phyloP scores from a whole-genome alignment of 2,113 vertebrate species.

The Corapipo altera region DNA sequence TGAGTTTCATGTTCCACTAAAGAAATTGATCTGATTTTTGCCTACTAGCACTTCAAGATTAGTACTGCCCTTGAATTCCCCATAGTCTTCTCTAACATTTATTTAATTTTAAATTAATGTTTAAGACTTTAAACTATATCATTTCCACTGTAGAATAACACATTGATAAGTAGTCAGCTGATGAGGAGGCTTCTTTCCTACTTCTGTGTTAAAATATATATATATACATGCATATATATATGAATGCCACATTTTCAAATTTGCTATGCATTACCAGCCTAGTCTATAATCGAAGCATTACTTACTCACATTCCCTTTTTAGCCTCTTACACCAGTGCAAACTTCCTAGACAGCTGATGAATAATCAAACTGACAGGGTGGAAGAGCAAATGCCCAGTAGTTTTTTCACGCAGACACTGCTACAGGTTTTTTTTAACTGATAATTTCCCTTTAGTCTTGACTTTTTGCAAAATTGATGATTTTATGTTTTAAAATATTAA shows the following conservation, averaged over 20 bases:
- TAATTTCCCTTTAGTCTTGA: slow-evolving; percentile 64
- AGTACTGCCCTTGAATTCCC: not conserved
- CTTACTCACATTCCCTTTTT: not conserved
- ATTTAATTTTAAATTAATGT: not conserved
- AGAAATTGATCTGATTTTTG: not conserved
- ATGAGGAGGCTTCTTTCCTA: not conserved
- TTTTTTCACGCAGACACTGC: slow-evolving; percentile 51
- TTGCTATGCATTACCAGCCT: not conserved
- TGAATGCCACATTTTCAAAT: not conserved
- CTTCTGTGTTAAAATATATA: not conserved
- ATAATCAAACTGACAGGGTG: slow-evolving; percentile 66
- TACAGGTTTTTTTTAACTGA: slow-evolving; percentile 62
- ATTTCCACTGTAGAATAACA: not conserved
- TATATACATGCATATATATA: not conserved
- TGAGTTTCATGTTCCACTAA: not conserved
- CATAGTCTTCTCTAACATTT: not conserved
- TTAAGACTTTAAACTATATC: not conserved
- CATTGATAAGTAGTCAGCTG: not conserved
- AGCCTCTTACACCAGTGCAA: slow-evolving; percentile 12
- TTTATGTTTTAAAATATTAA: slow-evolving; percentile 73
- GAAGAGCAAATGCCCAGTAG: slow-evolving; percentile 62
- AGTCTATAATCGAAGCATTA: not conserved
- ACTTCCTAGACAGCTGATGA: slow-evolving; percentile 52
- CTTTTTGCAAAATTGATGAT: slow-evolving; percentile 77
- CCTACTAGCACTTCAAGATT: not conserved